Conservation (phyloP, 92 coral and sea anemone genomes). For the Parazoanthus atlanticus region DNA sequence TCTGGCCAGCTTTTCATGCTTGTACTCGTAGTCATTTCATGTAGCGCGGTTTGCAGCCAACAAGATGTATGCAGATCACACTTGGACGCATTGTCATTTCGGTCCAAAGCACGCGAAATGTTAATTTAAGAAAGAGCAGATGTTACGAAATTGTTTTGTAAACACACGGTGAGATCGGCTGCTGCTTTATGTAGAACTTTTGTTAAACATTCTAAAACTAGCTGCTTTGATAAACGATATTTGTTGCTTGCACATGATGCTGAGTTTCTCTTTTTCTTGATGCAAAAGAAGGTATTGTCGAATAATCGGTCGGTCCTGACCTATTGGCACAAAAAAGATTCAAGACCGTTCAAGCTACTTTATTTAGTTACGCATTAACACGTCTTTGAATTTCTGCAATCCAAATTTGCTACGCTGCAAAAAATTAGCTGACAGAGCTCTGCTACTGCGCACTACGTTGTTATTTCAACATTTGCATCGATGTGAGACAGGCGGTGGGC, state of each 20-base stretch:
- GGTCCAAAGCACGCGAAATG: constrained; percentile 4
- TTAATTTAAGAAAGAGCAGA: constrained; percentile 4
- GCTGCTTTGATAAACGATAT: background rate
- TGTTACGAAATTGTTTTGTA: constrained; percentile 1
- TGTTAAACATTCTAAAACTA: background rate
- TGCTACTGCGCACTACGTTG: background rate
- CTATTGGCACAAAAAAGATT: background rate
- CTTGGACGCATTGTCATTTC: background rate
- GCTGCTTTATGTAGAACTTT: background rate
- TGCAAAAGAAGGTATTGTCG: too few relatives aligned
- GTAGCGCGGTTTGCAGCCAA: background rate
- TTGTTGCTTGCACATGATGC: too few relatives aligned
- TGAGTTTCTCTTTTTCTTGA: background rate
- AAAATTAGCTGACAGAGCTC: background rate
- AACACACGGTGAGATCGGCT: background rate
- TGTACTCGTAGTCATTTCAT: background rate
- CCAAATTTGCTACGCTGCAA: background rate
- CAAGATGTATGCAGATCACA: background rate
- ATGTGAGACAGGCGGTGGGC: background rate
- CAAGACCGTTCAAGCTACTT: background rate
- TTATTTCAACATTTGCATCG: background rate
- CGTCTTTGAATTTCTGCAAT: background rate
- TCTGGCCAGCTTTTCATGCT: background rate
- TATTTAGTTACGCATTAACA: background rate
- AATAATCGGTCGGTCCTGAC: background rate